A percentile compares a stretch with the other conserved stretches of the same genome.
Evolutionary conservation across 2,113 vertebrate species (phyloP).

Genomic region (Ellobius talpinus): DNA sequence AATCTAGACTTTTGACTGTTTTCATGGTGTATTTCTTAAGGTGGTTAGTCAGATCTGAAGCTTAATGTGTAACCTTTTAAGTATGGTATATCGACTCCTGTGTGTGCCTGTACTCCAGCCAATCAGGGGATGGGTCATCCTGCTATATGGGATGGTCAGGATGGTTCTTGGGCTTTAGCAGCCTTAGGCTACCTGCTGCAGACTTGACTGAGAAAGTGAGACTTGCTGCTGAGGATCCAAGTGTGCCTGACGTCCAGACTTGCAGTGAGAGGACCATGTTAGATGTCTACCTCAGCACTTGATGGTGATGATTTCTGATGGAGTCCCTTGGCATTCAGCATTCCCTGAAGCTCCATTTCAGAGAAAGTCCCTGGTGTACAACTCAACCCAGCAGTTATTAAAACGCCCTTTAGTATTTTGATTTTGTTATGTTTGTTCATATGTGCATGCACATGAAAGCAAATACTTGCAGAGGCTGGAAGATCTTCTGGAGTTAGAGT

Average conservation of each 20-base stretch:
- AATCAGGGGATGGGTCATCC: neutral
- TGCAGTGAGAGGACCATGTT: neutral
- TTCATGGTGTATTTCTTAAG: constrained; percentile 33
- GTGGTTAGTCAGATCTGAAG: neutral
- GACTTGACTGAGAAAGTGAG: neutral
- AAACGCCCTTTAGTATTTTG: neutral
- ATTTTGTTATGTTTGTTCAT: neutral
- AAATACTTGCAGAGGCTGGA: neutral
- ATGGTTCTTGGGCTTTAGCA: neutral
- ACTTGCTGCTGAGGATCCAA: neutral
- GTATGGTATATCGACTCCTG: neutral
- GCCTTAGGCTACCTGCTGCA: no score
- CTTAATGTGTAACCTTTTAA: constrained; percentile 3
- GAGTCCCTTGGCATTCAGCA: neutral
- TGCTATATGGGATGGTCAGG: neutral
- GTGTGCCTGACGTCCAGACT: neutral
- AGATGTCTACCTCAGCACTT: neutral
- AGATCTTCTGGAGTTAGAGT: neutral
- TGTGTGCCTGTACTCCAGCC: neutral
- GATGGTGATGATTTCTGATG: neutral
- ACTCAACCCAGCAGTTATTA: constrained; percentile 5
- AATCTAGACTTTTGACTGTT: constrained; percentile 15
- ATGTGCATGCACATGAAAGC: neutral
- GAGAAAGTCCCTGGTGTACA: neutral
- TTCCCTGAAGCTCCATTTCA: neutral